Conservation (phyloP, 2,113 vertebrate genomes). For the Pollachius pollachius region DNA sequence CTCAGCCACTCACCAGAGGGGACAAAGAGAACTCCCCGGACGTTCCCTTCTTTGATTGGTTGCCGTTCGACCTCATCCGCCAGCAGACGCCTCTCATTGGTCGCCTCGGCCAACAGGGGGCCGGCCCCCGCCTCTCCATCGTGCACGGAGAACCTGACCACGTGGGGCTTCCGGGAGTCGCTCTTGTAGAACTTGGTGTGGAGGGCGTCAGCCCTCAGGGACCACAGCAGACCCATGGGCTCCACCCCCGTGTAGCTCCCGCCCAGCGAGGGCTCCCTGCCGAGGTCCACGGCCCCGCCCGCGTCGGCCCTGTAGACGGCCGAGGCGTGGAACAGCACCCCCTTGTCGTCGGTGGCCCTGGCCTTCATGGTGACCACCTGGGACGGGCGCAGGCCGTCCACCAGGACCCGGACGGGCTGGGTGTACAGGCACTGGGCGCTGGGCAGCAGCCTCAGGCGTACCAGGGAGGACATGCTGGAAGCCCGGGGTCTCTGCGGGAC, state of each 20-base stretch:
- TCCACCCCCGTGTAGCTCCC: slow-evolving; percentile 50
- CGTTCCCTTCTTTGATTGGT: slow-evolving; percentile 25
- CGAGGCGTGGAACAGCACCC: slow-evolving; percentile 28
- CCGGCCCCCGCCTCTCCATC: slow-evolving; percentile 21
- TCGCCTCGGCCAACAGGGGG: slow-evolving; percentile 37
- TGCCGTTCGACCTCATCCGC: slow-evolving; percentile 32
- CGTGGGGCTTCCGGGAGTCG: slow-evolving; percentile 17
- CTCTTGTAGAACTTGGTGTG: slow-evolving; percentile 26
- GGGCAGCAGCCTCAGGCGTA: slow-evolving; percentile 51
- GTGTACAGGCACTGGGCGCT: slow-evolving; percentile 47
- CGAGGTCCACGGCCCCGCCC: slow-evolving; percentile 40
- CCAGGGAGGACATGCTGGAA: slow-evolving; percentile 27
- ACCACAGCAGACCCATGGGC: slow-evolving; percentile 56
- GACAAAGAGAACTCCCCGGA: slow-evolving; percentile 47
- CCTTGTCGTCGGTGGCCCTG: slow-evolving; percentile 31
- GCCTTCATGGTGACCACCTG: slow-evolving; percentile 54
- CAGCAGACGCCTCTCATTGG: slow-evolving; percentile 47
- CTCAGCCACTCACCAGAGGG: slow-evolving; percentile 25
- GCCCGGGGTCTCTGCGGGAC: no score
- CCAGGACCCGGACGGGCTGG: slow-evolving; percentile 42
- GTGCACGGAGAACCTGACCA: slow-evolving; percentile 51
- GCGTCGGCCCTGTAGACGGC: slow-evolving; percentile 48
- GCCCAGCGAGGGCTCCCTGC: slow-evolving; percentile 39
- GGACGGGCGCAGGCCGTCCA: slow-evolving; percentile 37
- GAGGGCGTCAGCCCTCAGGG: slow-evolving; percentile 17